phyloP scores from a whole-genome alignment of 1,140 invertebrate species.

The Hydropsyche tenuis region DNA sequence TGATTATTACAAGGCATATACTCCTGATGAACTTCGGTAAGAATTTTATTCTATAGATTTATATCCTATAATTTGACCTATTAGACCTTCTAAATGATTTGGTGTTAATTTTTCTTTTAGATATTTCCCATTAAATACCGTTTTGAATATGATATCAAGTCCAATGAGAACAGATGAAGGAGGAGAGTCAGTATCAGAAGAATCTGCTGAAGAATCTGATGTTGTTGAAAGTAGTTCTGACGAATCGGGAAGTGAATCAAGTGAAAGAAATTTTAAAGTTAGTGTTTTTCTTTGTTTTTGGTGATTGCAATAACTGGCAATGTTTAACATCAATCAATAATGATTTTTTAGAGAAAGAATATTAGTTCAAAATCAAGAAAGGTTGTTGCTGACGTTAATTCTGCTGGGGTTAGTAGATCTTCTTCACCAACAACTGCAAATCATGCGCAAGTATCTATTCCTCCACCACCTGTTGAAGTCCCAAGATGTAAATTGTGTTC shows the following conservation, averaged over 20 bases:
- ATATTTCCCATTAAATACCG: slow-evolving; percentile 88
- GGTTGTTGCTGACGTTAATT: not conserved
- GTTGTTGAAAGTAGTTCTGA: slow-evolving; percentile 39
- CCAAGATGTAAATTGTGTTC: slow-evolving; percentile 61
- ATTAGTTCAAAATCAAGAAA: slow-evolving; percentile 38
- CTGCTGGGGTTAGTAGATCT: not conserved
- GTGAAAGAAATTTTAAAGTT: slow-evolving; percentile 49
- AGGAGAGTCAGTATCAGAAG: slow-evolving; percentile 37
- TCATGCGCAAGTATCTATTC: slow-evolving; percentile 48
- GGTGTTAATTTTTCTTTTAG: slow-evolving; percentile 51
- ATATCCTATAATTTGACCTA: no score
- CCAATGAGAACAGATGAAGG: slow-evolving; percentile 49
- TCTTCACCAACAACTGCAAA: not conserved
- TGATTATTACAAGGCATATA: slow-evolving; percentile 77
- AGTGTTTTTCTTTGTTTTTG: not conserved
- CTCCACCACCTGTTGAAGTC: slow-evolving; percentile 31
- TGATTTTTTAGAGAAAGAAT: slow-evolving; percentile 39
- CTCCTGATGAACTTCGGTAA: slow-evolving; percentile 70
- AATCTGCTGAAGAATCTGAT: slow-evolving; percentile 45
- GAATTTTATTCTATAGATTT: no score
- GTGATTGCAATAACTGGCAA: not conserved
- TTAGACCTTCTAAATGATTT: not conserved
- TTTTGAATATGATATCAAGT: slow-evolving; percentile 70
- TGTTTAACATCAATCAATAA: no score
- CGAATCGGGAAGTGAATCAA: slow-evolving; percentile 45